Conservation (phyloP, 37 sponge, comb jelly and placozoan genomes). For the Diacarnus erythraeanus region DNA sequence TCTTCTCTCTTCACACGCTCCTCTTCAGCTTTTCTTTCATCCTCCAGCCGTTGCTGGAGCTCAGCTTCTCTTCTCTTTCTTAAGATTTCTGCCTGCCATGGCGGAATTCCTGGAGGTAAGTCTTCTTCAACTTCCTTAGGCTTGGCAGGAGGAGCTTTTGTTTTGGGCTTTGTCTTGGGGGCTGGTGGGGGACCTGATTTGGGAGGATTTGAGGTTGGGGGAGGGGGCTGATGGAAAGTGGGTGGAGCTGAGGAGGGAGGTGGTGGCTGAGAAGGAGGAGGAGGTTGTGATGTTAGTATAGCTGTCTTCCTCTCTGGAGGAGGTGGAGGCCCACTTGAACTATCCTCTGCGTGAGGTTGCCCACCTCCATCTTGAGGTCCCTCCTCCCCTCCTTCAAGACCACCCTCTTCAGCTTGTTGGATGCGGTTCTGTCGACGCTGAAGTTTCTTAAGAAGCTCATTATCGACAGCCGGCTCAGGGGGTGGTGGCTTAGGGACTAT, state of each 20-base stretch:
- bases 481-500: slow-evolving; percentile 9
- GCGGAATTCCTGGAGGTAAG: neutral
- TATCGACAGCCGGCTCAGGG: slow-evolving; percentile 22
- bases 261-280: neutral
- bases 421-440: slow-evolving; percentile 65
- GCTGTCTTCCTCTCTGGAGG: slow-evolving; percentile 27
- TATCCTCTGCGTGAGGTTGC: neutral
- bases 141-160: slow-evolving; percentile 35
- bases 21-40: slow-evolving; percentile 6
- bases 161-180: slow-evolving; percentile 49
- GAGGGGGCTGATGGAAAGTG: slow-evolving; percentile 5
- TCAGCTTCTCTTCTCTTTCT: slow-evolving; percentile 5
- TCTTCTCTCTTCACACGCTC: neutral
- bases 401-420: slow-evolving; percentile 23
- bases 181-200: slow-evolving; percentile 19
- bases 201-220: neutral
- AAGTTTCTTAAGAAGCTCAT: slow-evolving; percentile 67
- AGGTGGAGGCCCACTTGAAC: slow-evolving; percentile 3
- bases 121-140: slow-evolving; percentile 25
- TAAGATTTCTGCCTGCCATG: slow-evolving; percentile 55
- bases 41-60: neutral
- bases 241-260: neutral
- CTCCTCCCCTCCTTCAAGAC: slow-evolving; percentile 9
- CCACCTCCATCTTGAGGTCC: neutral
- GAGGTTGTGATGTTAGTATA: neutral